phyloP scores from a whole-genome alignment of 2,113 vertebrate genomes.

The Sinosuthora webbiana region DNA sequence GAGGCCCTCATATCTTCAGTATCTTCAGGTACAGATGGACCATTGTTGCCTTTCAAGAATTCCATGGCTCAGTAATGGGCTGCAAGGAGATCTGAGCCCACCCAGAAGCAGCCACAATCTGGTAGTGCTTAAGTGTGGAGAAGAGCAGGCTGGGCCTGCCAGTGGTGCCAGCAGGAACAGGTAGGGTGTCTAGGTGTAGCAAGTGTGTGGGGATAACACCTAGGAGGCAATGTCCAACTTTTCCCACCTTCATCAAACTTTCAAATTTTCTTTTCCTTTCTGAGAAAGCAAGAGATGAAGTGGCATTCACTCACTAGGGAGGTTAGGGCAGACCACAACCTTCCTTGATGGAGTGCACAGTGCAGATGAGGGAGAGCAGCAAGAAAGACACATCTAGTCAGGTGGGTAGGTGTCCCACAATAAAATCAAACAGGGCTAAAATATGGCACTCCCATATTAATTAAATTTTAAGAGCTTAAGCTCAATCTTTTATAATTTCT shows the following conservation, averaged over 20 bases:
- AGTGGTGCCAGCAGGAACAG: not conserved
- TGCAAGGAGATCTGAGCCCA: not conserved
- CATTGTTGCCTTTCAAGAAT: not conserved
- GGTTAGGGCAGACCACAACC: not conserved
- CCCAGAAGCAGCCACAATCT: not conserved
- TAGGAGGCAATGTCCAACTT: not conserved
- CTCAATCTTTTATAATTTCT: not conserved
- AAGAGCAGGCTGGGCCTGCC: not conserved
- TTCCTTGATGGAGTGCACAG: not conserved
- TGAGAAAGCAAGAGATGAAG: not conserved
- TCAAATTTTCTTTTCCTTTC: not conserved
- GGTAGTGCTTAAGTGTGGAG: not conserved
- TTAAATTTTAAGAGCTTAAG: not conserved
- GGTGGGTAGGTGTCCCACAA: not conserved
- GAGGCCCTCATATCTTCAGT: not conserved
- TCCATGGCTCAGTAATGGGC: no score
- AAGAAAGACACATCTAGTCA: not conserved
- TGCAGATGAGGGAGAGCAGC: not conserved
- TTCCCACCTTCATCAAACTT: not conserved
- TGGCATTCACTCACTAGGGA: not conserved
- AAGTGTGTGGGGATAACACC: not conserved
- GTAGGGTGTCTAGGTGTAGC: rapidly evolving
- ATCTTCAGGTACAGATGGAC: not conserved
- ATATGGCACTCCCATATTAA: not conserved
- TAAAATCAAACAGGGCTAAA: not conserved